phyloP scores from a whole-genome alignment of 2,888 invertebrate genomes.

The Vesta saturnalis region DNA sequence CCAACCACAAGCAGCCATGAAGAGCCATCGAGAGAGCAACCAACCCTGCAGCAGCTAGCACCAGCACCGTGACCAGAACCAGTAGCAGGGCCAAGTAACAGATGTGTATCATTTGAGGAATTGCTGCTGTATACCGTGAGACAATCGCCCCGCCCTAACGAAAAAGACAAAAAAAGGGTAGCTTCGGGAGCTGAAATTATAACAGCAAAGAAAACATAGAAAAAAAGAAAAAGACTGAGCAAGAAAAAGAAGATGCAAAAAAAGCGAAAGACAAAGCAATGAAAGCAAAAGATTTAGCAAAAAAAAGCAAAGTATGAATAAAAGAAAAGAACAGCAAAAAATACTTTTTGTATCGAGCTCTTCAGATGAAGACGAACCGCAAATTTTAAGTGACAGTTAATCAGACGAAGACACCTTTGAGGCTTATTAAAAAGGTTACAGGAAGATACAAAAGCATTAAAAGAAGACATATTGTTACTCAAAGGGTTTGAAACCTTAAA shows the following conservation, averaged over 20 bases:
- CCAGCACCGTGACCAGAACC: neutral
- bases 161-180: neutral
- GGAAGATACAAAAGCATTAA: no score
- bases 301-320: no score
- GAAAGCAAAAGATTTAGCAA: no score
- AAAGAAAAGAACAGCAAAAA: no score
- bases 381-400: slow-evolving; percentile 6
- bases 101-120: slow-evolving; percentile 3
- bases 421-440: no score
- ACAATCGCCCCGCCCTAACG: neutral
- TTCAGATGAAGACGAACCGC: no score
- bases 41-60: neutral
- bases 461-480: no score
- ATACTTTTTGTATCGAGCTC: no score
- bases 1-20: neutral
- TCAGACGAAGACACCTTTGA: no score
- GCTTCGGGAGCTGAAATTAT: no score
- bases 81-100: slow-evolving; percentile 2
- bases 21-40: slow-evolving; percentile 3
- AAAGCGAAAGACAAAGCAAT: no score
- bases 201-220: neutral
- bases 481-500: no score
- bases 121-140: neutral
- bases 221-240: neutral
- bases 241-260: neutral